Evolutionary conservation across 2,113 vertebrate genomes (phyloP).

Genomic region (Manacus vitellinus): DNA sequence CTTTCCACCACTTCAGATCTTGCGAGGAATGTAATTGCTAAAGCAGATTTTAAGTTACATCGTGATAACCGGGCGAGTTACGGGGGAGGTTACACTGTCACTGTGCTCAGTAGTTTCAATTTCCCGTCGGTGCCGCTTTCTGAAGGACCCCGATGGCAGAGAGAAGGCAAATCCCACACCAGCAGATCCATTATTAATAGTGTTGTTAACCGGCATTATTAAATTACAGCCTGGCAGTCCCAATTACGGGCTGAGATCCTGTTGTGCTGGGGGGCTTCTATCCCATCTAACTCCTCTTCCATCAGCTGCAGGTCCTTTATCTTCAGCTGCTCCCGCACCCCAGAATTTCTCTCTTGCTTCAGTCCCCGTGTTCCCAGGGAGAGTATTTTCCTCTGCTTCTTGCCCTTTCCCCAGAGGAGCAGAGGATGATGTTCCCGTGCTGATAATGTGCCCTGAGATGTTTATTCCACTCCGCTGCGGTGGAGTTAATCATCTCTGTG

Average conservation of each 20-base stretch:
- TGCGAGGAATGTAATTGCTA: conserved; percentile 56
- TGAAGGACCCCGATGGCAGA: neutral
- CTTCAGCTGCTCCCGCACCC: neutral
- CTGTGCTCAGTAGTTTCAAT: conserved; percentile 34
- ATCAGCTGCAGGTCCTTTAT: neutral
- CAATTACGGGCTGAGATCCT: neutral
- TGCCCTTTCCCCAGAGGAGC: neutral
- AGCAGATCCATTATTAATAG: neutral
- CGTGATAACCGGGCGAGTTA: conserved; percentile 23
- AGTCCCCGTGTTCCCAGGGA: neutral
- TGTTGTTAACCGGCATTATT: neutral
- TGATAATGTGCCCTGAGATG: neutral
- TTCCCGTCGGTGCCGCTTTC: neutral
- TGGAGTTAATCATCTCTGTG: neutral
- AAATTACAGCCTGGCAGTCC: neutral
- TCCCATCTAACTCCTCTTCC: neutral
- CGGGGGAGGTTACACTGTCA: conserved; percentile 27
- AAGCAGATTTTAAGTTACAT: conserved; percentile 55
- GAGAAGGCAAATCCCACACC: neutral
- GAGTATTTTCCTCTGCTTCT: neutral
- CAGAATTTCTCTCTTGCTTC: neutral
- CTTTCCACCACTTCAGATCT: conserved; percentile 55
- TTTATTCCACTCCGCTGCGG: neutral
- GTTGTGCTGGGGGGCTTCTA: neutral
- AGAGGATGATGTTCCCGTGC: neutral